These are phyloP conservation scores for Amphimallon solstitiale DNA, from an alignment of 2,888 invertebrate genomes.

Conservation along the genomic window DNA sequence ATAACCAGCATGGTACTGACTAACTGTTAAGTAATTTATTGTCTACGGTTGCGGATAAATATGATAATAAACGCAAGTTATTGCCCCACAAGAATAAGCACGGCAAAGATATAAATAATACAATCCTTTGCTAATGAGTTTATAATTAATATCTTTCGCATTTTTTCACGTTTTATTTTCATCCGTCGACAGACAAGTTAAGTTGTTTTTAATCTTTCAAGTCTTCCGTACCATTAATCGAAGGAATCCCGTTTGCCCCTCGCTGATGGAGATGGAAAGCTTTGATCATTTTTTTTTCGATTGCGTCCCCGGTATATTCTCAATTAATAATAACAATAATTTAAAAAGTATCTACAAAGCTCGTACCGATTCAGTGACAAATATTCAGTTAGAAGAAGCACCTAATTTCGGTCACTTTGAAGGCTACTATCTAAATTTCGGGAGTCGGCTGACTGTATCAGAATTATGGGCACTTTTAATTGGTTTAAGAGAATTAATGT, in stretches of 20 bases:
- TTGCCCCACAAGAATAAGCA: slow-evolving; percentile 29
- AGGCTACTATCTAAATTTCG: slow-evolving; percentile 24
- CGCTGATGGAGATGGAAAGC: neutral
- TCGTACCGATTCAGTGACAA: slow-evolving; percentile 1
- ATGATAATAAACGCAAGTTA: slow-evolving; percentile 36
- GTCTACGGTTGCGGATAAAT: slow-evolving; percentile 33
- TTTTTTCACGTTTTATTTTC: slow-evolving; percentile 23
- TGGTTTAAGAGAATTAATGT: slow-evolving; percentile 25
- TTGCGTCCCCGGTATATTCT: neutral
- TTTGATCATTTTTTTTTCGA: neutral
- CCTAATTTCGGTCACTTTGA: slow-evolving; percentile 14
- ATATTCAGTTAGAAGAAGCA: slow-evolving; percentile 7
- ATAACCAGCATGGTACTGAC: slow-evolving; percentile 37
- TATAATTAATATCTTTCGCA: slow-evolving; percentile 24
- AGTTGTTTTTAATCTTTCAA: slow-evolving; percentile 23
- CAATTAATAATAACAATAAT: slow-evolving; percentile 8
- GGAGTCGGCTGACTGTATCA: slow-evolving; percentile 10
- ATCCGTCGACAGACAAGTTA: slow-evolving; percentile 17
- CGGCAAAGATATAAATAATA: slow-evolving; percentile 24
- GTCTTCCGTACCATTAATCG: slow-evolving; percentile 11
- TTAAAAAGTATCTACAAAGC: neutral
- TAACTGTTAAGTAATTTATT: slow-evolving; percentile 39
- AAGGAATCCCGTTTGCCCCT: neutral
- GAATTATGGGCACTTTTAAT: slow-evolving; percentile 9
- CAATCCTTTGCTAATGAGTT: slow-evolving; percentile 27